A percentile compares a stretch with the other conserved stretches of the same genome.
phyloP scores from a whole-genome alignment of 2,888 invertebrate genomes.

The Caenorhabditis wallacei region DNA sequence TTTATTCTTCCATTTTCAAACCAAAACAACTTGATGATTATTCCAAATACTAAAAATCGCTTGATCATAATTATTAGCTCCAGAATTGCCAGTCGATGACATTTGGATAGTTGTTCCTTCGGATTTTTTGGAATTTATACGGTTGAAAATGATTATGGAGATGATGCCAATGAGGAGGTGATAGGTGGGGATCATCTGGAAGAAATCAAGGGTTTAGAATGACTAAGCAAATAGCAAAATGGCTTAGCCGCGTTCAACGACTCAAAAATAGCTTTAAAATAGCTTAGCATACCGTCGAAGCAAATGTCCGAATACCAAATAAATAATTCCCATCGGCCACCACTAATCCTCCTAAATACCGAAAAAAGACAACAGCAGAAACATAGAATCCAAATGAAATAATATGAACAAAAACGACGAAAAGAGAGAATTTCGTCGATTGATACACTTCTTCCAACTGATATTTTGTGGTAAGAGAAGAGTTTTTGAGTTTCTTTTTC shows the following conservation, averaged over 20 bases:
- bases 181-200: conserved; percentile 27
- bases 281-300: conserved; percentile 10
- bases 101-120: conserved; percentile 17
- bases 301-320: conserved; percentile 4
- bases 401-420: conserved; percentile 31
- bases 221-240: no score
- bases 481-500: conserved; percentile 7
- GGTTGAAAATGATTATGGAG: not conserved
- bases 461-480: conserved; percentile 28
- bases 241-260: not conserved
- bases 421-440: conserved; percentile 33
- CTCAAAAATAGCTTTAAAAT: no score
- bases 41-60: conserved; percentile 37
- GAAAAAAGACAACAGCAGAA: not conserved
- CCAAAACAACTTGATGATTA: not conserved
- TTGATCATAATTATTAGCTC: conserved; percentile 30
- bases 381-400: conserved; percentile 32
- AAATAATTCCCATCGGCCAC: not conserved
- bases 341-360: conserved; percentile 16
- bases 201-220: not conserved
- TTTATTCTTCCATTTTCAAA: not conserved
- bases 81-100: conserved; percentile 13
- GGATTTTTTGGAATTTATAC: conserved; percentile 16
- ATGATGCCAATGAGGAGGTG: conserved; percentile 1
- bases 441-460: conserved; percentile 43